Percentiles rank a stretch among this genome's conserved stretches.
These are phyloP conservation scores for Listrodromus nycthemerus DNA, from an alignment of 2,888 invertebrate species.

Conservation along the genomic window DNA sequence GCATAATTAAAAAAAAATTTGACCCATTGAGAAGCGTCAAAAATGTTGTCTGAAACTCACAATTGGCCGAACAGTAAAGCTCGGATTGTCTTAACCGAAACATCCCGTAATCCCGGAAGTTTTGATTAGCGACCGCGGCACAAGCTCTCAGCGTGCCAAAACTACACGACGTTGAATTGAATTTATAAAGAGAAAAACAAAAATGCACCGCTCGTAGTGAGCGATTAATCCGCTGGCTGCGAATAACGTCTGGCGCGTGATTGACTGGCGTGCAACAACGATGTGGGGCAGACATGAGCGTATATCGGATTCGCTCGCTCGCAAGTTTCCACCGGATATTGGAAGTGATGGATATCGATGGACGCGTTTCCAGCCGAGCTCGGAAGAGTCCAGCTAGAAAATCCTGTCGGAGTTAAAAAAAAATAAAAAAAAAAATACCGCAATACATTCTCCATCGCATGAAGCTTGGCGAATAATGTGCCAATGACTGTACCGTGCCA, in stretches of 20 bases:
- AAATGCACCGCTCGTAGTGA: background rate
- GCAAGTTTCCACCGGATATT: constrained; percentile 11
- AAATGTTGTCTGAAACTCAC: too few relatives aligned
- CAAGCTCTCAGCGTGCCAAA: too few relatives aligned
- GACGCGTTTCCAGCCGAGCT: background rate
- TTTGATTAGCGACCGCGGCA: too few relatives aligned
- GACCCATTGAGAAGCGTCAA: too few relatives aligned
- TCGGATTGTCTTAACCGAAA: too few relatives aligned
- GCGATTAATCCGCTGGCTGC: background rate
- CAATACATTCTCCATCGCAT: background rate
- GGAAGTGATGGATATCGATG: constrained; percentile 3
- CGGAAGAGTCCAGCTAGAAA: background rate
- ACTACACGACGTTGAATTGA: too few relatives aligned
- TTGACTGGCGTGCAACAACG: background rate
- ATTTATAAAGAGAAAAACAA: too few relatives aligned
- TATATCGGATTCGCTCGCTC: background rate
- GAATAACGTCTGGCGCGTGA: constrained; percentile 1
- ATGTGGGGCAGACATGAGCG: background rate
- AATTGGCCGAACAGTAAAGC: too few relatives aligned
- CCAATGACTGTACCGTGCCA: background rate
- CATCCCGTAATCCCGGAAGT: too few relatives aligned
- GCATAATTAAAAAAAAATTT: too few relatives aligned
- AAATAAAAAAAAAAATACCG: background rate
- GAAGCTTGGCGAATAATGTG: background rate
- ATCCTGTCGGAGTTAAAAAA: background rate